Percentiles rank a stretch among this genome's conserved stretches.
phyloP scores from a whole-genome alignment of 1,140 invertebrate genomes.

The Hycleus cichorii region DNA sequence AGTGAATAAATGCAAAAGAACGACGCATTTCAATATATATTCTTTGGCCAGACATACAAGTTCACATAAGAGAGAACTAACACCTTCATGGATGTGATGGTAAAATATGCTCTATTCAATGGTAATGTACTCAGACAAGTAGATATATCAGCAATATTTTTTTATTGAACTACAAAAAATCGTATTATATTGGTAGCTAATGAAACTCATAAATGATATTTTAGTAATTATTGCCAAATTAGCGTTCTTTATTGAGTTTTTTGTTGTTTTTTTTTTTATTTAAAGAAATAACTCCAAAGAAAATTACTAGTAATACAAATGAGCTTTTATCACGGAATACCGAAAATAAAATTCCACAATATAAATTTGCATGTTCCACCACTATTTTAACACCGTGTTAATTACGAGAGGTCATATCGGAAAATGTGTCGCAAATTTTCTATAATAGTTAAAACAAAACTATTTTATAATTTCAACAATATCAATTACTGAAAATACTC shows the following conservation, averaged over 20 bases:
- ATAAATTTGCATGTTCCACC: slow-evolving; percentile 13
- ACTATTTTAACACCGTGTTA: slow-evolving; percentile 10
- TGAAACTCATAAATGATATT: no score
- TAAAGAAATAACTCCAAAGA: neutral
- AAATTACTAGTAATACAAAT: slow-evolving; percentile 11
- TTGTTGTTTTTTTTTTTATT: neutral
- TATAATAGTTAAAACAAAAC: no score
- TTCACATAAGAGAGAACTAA: no score
- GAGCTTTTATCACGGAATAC: slow-evolving; percentile 13
- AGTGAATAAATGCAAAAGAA: neutral
- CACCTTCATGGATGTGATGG: no score
- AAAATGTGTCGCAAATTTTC: no score
- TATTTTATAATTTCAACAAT: no score
- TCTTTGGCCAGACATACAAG: neutral
- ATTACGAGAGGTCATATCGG: neutral
- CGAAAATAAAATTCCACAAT: slow-evolving; percentile 15
- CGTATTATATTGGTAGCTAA: no score
- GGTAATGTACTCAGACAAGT: no score
- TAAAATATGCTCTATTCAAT: no score
- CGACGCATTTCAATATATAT: slow-evolving; percentile 2
- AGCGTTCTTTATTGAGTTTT: slow-evolving; percentile 14
- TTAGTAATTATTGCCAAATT: slow-evolving; percentile 5
- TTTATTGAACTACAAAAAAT: no score
- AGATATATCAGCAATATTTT: no score
- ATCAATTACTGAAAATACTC: no score